Evolutionary conservation across 2,888 invertebrate genomes (phyloP), one percentile per base, ranked within the genome.

Genomic region (Archips xylosteana): DNA sequence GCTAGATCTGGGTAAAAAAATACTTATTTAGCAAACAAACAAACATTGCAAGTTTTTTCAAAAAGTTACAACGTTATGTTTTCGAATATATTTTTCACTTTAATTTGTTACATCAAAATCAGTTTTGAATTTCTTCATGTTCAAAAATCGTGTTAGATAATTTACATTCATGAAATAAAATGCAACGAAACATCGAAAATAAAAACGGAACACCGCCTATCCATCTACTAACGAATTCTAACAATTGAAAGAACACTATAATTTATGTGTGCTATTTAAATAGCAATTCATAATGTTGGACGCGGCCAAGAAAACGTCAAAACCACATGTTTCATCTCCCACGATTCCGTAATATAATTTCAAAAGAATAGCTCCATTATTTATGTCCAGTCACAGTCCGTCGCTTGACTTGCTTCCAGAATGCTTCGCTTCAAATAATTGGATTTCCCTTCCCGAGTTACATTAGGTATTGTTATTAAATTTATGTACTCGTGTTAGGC

Each of bases 301-400:
- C 62, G 23, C n/a, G 57, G 73, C 73, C 73, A 74, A 74, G 67
- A 68, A 74, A 68, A 68, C 57, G 69, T 67, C 64, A 70, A 47
- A 66, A n/a, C 62, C 71, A 63, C 69, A 75, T 70, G 76, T 76
- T 66, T 68, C 75, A 61, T 66, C 70, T 75, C 76, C 62, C 75
- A 78, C 78, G 80, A 76, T 78, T 78, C 78, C 78, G 78, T 78
- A 78, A 77, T 78, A 78, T 80, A 82, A 79, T 80, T 81, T 80
- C 77, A 79, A 78, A 77, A 79, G 80, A 79, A 80, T 79, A 79
- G 76, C 78, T 78, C 78, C 75, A 78, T 80, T 81, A 78, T 81
- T 79, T 78, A 78, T 78, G 81, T 81, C 82, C 80, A 79, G 79
- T 79, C 79, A 69, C 76, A 71, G 72, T 68, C 68, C 75, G 75